Evolutionary conservation across 2,113 vertebrate species (phyloP).

Genomic region (Poecilia latipinna): DNA sequence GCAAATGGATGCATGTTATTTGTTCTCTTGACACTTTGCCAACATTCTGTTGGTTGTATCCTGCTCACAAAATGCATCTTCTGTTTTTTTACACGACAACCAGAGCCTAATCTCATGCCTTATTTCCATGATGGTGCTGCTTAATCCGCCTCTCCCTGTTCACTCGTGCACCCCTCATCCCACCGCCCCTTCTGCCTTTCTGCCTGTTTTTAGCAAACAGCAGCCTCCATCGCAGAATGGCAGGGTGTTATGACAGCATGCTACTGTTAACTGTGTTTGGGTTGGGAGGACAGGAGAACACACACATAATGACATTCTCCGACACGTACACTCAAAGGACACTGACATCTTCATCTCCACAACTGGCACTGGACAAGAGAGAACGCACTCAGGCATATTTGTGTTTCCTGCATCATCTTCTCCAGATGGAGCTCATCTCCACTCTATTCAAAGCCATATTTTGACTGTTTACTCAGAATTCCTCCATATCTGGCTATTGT

Average conservation of each 20-base stretch:
- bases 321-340: slow-evolving; percentile 40
- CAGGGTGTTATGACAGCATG: slow-evolving; percentile 75
- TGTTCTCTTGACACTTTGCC: not conserved
- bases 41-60: not conserved
- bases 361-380: slow-evolving; percentile 27
- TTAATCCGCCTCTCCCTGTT: slow-evolving; percentile 7
- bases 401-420: slow-evolving; percentile 41
- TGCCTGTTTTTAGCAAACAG: slow-evolving; percentile 63
- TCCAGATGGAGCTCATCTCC: slow-evolving; percentile 71
- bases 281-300: slow-evolving; percentile 63
- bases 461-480: slow-evolving; percentile 64
- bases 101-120: not conserved
- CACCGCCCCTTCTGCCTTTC: not conserved
- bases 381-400: slow-evolving; percentile 12
- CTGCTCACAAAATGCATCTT: not conserved
- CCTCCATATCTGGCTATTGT: slow-evolving; percentile 66
- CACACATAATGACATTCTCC: slow-evolving; percentile 52
- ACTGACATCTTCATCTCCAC: slow-evolving; percentile 57
- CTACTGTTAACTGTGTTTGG: slow-evolving; percentile 77
- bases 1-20: not conserved
- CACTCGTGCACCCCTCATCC: slow-evolving; percentile 2
- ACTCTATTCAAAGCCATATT: slow-evolving; percentile 50
- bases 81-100: not conserved
- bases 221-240: slow-evolving; percentile 60
- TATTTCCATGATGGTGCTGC: not conserved